A percentile compares a stretch with the other conserved stretches of the same genome.
These are phyloP conservation scores for Salpingus planirostris DNA, from an alignment of 2,888 invertebrate species.

Conservation along the genomic window DNA sequence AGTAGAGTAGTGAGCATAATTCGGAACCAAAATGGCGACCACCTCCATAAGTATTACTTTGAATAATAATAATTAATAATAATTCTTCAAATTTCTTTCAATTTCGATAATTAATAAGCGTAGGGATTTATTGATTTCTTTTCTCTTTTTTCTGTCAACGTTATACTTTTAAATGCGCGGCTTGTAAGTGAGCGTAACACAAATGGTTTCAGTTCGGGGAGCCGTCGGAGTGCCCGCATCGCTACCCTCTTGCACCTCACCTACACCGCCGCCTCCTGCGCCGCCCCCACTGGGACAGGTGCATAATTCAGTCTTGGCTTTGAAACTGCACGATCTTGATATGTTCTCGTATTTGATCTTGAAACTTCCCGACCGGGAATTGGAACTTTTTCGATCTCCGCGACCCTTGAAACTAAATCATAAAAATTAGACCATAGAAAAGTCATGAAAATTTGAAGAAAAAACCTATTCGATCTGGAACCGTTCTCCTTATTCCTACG, in stretches of 20 bases:
- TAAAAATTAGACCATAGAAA: too few species aligned
- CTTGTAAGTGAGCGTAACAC: slow-evolving; percentile 41
- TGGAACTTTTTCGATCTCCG: slow-evolving; percentile 31
- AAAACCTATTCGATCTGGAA: slow-evolving; percentile 38
- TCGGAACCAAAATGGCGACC: too few species aligned
- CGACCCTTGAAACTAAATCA: slow-evolving; percentile 35
- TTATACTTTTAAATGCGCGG: slow-evolving; percentile 34
- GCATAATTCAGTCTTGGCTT: slow-evolving; percentile 37
- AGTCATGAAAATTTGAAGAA: slow-evolving; percentile 3
- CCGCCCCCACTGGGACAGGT: slow-evolving; percentile 29
- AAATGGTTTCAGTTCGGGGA: slow-evolving; percentile 37
- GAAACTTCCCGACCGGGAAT: slow-evolving; percentile 35
- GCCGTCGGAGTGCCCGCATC: slow-evolving; percentile 18
- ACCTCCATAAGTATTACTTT: too few species aligned
- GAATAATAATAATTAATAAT: too few species aligned
- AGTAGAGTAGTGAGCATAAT: too few species aligned
- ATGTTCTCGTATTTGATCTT: slow-evolving; percentile 39
- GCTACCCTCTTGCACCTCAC: slow-evolving; percentile 10
- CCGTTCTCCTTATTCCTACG: slow-evolving; percentile 52
- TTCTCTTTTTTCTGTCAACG: not conserved
- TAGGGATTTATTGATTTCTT: slow-evolving; percentile 17
- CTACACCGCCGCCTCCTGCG: too few species aligned
- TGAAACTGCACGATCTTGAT: slow-evolving; percentile 40
- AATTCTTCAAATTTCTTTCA: too few species aligned
- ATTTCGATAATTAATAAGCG: slow-evolving; percentile 22